Evolutionary conservation across 2,113 vertebrate genomes (phyloP), one percentile per base, ranked within the genome.

Genomic region (Pollimyrus isidori): DNA sequence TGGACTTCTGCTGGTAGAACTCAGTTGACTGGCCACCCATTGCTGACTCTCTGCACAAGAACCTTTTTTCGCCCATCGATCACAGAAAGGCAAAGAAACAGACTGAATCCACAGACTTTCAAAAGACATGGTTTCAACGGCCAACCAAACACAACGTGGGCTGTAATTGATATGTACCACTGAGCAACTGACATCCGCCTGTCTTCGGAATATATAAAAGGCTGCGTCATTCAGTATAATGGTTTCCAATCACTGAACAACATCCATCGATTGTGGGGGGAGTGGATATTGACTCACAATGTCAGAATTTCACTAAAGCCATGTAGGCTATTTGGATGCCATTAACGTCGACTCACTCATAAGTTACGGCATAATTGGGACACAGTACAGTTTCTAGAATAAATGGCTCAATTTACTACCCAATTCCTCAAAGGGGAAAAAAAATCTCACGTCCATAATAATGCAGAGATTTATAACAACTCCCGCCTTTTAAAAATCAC

Each of bases 261-360:
- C 73, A 93, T 92, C 87, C 93, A 95, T 94, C 89, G 93, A 94
- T 94, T 69, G 91, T 48, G 58, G 58, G 9, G 56, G 90, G 91
- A 84, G 62, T 88, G 89, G 85, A 92, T 93, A 94, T 94, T 93
- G 93, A 95, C 95, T 94, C 93, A 91, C 89, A 93, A 93, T 92
- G 94, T 93, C 91, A 89, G 89, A 92, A 89, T 92, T 92, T 93
- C 92, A 92, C 91, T 89, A 91, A 89, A 65, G 91, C 91, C 91
- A 73, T 93, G 92, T 93, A 90, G 92, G 88, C 91, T 91, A 88
- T 92, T 94, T 92, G 92, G 91, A 91, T 76, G 93, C 92, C 91
- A 91, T 93, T 92, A 92, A 21, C 85, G 56, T 45, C 83, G 17
- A 80, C 90, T 88, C 1, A 88, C 90, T 94, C 92, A 91, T 94